phyloP scores from a whole-genome alignment of 2,888 invertebrate species.

The Aspidiotus destructor region DNA sequence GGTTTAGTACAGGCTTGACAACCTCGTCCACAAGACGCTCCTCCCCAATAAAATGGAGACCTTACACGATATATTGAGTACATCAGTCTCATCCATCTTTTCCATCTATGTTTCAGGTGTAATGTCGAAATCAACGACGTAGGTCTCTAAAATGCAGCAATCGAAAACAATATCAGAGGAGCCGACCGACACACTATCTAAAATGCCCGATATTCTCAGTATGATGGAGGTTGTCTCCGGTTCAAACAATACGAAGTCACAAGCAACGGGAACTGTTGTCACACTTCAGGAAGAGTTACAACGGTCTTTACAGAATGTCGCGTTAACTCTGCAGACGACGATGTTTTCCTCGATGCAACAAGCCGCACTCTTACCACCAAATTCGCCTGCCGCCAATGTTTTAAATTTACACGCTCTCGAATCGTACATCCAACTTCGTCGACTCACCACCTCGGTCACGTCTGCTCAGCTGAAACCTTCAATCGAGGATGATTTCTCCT shows the following conservation, averaged over 20 bases:
- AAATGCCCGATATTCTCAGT: slow-evolving; percentile 20
- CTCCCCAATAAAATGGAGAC: too few species aligned
- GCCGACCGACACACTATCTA: slow-evolving; percentile 9
- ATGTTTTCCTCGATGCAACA: slow-evolving; percentile 76
- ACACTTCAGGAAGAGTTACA: slow-evolving; percentile 40
- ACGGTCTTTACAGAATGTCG: slow-evolving; percentile 52
- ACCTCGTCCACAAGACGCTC: too few species aligned
- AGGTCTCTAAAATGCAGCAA: slow-evolving; percentile 17
- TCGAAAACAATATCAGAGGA: slow-evolving; percentile 7
- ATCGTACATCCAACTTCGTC: slow-evolving; percentile 73
- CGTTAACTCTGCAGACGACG: slow-evolving; percentile 70
- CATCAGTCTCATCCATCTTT: not conserved
- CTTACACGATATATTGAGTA: too few species aligned
- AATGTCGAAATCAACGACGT: not conserved
- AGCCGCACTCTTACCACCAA: slow-evolving; percentile 68
- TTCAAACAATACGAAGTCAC: slow-evolving; percentile 5
- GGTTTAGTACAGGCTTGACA: too few species aligned
- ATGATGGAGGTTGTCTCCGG: slow-evolving; percentile 12
- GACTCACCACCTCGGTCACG: slow-evolving; percentile 26
- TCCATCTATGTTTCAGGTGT: slow-evolving; percentile 3
- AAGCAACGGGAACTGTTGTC: slow-evolving; percentile 6
- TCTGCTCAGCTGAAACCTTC: slow-evolving; percentile 19
- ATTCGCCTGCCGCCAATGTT: slow-evolving; percentile 74
- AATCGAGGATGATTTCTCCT: slow-evolving; percentile 16
- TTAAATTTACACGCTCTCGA: slow-evolving; percentile 75